Base-by-base conservation (phyloP, 2,797 vertebrate species). In the Tinamus major region DNA sequence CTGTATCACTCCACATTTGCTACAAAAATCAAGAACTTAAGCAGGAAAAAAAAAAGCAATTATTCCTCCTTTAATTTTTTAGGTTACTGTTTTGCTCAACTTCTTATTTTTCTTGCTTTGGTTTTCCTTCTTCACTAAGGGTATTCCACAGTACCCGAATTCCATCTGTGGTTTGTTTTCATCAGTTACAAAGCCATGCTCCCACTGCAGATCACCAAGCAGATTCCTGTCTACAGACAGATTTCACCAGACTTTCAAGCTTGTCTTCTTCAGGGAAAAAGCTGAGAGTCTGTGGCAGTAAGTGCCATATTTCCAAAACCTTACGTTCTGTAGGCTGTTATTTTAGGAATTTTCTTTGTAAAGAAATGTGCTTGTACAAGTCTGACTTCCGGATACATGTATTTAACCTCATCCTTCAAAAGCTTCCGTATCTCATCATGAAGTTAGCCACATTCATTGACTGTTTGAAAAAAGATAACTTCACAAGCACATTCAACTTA, bases 401-500 rank as follows among this genome's bases (percentile, higher is more conserved):
- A 42, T 31, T 41, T 63, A 85, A 72, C 86, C 89, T 92, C 49
- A 51, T 76, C 79, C 79, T 90, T 82, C 56, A 79, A 89, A 49
- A 64, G 61, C 78, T 90, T 94, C 90, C 3, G 1, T 71, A 46
- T 65, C 84, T 87, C 53, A 13, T 64, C 85, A 70, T 79, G 79
- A 90, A 89, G 79, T 79, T 82, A 58, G 13, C 81, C 55, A 3
- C 69, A 49, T 85, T 87, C 71, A 39, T 48, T 78, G 72, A 48
- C 74, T 92, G 18, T 44, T 80, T 86, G 72, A 65, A 85, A 89
- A 49, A 70, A 69, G 78, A 59, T 74, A 84, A 88, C 55, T 84
- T 95, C 51, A 79, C 1, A 12, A 75, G 39, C 6, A 1, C 23
- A 16, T 93, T 85, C 92, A 15, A 78, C 79, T 92, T 87, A 55